Evolutionary conservation across 2,113 vertebrate genomes (phyloP).

Genomic region (Isurus oxyrinchus): DNA sequence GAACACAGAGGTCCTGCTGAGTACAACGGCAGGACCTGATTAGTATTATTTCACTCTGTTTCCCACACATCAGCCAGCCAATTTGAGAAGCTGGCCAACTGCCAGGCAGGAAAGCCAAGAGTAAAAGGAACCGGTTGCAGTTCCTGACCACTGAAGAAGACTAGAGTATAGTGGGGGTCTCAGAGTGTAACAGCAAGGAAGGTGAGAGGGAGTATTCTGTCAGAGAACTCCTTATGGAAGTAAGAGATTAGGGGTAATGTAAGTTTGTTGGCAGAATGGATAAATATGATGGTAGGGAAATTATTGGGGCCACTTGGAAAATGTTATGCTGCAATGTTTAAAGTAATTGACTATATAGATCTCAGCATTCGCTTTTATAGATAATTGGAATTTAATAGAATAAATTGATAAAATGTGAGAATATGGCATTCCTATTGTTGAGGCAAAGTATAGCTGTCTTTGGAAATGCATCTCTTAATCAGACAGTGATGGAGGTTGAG

Average conservation of each 20-base stretch:
- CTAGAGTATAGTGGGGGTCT: background rate
- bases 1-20: background rate
- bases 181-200: background rate
- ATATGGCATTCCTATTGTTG: background rate
- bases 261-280: too few relatives aligned
- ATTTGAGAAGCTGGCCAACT: background rate
- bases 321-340: too few relatives aligned
- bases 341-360: too few relatives aligned
- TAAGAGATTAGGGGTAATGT: too few relatives aligned
- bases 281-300: too few relatives aligned
- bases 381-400: too few relatives aligned
- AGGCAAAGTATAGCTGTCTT: background rate
- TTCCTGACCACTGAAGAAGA: background rate
- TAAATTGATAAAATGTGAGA: background rate
- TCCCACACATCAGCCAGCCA: background rate
- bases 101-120: background rate
- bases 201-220: background rate
- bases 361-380: too few relatives aligned
- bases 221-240: too few relatives aligned
- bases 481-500: background rate
- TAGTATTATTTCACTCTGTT: background rate
- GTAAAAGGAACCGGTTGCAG: background rate
- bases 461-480: background rate
- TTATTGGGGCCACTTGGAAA: too few relatives aligned
- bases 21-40: background rate